A percentile compares a stretch with the other conserved stretches of the same genome.
Evolutionary conservation across 2,888 invertebrate genomes (phyloP).

Genomic region (Aleiodes testaceus): DNA sequence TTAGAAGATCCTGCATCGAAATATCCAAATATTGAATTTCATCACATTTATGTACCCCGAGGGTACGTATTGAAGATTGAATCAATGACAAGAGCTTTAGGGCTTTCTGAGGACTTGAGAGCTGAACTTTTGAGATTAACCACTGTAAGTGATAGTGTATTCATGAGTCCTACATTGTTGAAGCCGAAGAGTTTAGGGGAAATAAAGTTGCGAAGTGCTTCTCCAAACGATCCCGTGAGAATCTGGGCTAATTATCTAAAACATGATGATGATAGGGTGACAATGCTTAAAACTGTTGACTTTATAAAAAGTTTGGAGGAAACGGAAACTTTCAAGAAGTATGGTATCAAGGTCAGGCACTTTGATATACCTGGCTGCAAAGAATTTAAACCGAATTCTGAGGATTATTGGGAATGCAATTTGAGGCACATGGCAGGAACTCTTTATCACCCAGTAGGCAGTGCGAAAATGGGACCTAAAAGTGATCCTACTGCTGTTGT

Average conservation of each 20-base stretch:
- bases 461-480: conserved; percentile 78
- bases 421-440: conserved; percentile 76
- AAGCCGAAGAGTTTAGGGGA: conserved; percentile 77
- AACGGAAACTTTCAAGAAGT: conserved; percentile 57
- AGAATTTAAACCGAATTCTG: conserved; percentile 55
- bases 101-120: conserved; percentile 69
- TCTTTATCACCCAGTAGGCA: conserved; percentile 78
- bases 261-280: conserved; percentile 69
- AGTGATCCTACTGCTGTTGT: conserved; percentile 75
- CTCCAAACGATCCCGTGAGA: conserved; percentile 73
- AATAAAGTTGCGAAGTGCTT: conserved; percentile 75
- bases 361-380: conserved; percentile 61
- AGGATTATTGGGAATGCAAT: conserved; percentile 74
- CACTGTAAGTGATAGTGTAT: conserved; percentile 72
- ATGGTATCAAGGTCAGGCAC: conserved; percentile 52
- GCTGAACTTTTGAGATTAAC: conserved; percentile 71
- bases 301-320: conserved; percentile 49
- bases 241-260: conserved; percentile 75
- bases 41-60: conserved; percentile 74
- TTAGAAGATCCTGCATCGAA: conserved; percentile 74
- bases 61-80: conserved; percentile 69
- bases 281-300: conserved; percentile 61
- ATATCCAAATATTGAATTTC: conserved; percentile 74
- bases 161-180: conserved; percentile 81
- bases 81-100: conserved; percentile 63